Conservation (phyloP, 2,113 vertebrate genomes). For the Numida meleagris region DNA sequence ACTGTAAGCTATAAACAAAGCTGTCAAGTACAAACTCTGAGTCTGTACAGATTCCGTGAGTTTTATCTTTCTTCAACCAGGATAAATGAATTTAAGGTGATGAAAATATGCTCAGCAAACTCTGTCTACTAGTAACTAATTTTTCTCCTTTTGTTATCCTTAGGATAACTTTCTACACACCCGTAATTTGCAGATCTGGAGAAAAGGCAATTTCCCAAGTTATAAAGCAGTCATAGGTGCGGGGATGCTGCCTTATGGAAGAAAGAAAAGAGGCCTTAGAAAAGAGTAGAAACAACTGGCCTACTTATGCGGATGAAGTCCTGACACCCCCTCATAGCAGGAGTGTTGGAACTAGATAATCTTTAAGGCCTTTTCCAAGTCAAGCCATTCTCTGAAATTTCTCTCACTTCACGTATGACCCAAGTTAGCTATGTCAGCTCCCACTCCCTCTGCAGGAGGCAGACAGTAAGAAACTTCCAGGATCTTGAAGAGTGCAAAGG, state of each 20-base stretch:
- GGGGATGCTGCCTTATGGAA: background rate
- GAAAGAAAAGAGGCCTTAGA: background rate
- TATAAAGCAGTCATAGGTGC: background rate
- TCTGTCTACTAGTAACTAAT: background rate
- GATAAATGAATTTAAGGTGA: background rate
- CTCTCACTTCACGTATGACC: background rate
- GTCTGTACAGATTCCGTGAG: background rate
- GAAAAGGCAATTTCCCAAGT: background rate
- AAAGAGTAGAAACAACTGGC: background rate
- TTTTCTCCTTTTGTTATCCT: background rate
- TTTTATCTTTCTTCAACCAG: background rate
- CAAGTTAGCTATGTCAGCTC: background rate
- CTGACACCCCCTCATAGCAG: background rate
- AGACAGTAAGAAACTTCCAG: background rate
- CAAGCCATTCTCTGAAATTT: background rate
- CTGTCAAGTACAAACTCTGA: background rate
- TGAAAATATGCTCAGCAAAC: background rate
- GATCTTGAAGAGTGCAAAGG: background rate
- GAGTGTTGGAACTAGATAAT: background rate
- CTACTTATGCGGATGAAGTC: background rate
- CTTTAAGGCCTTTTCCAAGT: background rate
- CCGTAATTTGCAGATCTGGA: background rate
- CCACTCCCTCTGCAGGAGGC: background rate
- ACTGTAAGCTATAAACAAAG: background rate
- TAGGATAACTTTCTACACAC: background rate